Evolutionary conservation across 1,140 invertebrate genomes (phyloP).

Genomic region (Daktulosphaira vitifoliae): DNA sequence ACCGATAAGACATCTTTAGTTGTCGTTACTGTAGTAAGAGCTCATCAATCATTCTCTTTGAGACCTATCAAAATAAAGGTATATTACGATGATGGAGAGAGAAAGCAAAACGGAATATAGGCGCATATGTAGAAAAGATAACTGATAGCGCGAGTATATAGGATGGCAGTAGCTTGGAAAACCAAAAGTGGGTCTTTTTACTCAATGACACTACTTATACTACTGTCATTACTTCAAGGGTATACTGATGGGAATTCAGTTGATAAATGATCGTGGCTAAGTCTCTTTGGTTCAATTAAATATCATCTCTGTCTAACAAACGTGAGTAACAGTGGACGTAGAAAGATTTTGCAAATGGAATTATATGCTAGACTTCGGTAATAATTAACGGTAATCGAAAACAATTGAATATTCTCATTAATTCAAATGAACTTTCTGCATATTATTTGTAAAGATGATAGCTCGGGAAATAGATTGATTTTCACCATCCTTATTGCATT

Average conservation of each 20-base stretch:
- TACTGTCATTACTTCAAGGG: too few relatives aligned
- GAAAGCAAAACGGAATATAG: too few relatives aligned
- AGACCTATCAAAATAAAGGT: slow-evolving; percentile 8
- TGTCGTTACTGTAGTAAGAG: neutral
- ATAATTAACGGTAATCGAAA: slow-evolving; percentile 25
- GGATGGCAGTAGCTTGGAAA: too few relatives aligned
- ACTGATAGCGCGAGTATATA: too few relatives aligned
- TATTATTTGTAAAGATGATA: neutral
- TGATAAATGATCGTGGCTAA: slow-evolving; percentile 21
- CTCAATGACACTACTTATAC: slow-evolving; percentile 14
- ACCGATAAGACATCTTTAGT: too few relatives aligned
- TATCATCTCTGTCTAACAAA: neutral
- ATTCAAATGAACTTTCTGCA: neutral
- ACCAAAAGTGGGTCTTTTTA: too few relatives aligned
- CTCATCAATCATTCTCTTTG: slow-evolving; percentile 29
- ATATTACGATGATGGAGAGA: neutral
- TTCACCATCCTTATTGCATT: neutral
- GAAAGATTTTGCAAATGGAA: too few relatives aligned
- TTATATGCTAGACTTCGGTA: neutral
- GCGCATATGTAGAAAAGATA: too few relatives aligned
- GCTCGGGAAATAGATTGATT: slow-evolving; percentile 5
- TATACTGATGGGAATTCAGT: neutral
- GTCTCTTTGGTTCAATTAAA: slow-evolving; percentile 7
- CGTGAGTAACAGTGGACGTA: neutral
- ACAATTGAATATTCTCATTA: slow-evolving; percentile 23